Percentiles rank a stretch among this genome's conserved stretches.
These are phyloP conservation scores for Cecidostiba fungosa DNA, from an alignment of 2,888 invertebrate species.

Conservation along the genomic window DNA sequence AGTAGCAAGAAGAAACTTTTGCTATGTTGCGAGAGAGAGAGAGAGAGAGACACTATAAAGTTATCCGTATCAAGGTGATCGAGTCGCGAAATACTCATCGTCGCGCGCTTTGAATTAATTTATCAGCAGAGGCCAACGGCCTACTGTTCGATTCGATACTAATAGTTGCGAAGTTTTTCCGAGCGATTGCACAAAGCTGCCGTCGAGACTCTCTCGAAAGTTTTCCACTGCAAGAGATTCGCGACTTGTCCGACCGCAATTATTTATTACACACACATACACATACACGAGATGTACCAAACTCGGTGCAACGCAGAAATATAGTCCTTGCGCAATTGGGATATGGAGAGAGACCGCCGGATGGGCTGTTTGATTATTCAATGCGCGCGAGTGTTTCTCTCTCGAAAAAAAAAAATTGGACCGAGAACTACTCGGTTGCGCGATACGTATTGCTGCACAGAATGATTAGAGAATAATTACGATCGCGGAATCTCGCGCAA, in stretches of 20 bases:
- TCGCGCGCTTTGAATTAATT: conserved; percentile 40
- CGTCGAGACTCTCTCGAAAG: not conserved
- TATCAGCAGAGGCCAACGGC: not conserved
- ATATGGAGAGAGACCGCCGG: not conserved
- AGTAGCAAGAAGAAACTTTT: not conserved
- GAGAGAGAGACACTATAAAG: not conserved
- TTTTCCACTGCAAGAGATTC: not conserved
- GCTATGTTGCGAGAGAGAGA: not conserved
- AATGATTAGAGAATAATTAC: not conserved
- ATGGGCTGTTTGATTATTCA: conserved; percentile 12
- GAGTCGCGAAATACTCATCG: conserved; percentile 40
- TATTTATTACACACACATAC: conserved; percentile 64
- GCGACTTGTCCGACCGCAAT: conserved; percentile 55
- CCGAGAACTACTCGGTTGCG: too few species aligned
- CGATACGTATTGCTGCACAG: too few species aligned
- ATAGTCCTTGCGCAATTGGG: conserved; percentile 28
- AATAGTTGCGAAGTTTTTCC: conserved; percentile 31
- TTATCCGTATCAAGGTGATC: conserved; percentile 46
- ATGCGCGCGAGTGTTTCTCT: conserved; percentile 31
- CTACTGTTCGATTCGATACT: not conserved
- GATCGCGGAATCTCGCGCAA: not conserved
- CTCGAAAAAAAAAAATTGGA: not conserved
- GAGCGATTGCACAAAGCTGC: conserved; percentile 22
- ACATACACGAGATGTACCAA: conserved; percentile 39
- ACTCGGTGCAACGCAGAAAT: conserved; percentile 23